phyloP scores from a whole-genome alignment of 1,140 invertebrate species.

The Drosophila tristis region DNA sequence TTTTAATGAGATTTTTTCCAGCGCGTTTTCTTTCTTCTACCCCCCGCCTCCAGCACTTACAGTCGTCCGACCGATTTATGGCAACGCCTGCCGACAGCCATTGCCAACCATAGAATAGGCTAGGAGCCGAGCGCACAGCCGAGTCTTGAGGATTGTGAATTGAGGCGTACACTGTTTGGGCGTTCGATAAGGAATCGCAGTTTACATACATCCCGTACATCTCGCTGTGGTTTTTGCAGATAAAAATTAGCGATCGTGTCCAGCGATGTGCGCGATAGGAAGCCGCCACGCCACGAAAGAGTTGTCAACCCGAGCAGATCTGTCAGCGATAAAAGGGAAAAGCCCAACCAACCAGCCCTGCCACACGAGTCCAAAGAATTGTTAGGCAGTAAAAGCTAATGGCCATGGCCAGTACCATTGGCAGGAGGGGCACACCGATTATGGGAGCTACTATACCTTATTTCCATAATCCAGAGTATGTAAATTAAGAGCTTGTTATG shows the following conservation, averaged over 20 bases:
- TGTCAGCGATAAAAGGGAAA: constrained; percentile 42
- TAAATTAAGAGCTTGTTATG: constrained; percentile 83
- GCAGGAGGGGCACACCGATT: constrained; percentile 13
- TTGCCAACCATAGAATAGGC: constrained; percentile 49
- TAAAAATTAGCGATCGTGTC: constrained; percentile 77
- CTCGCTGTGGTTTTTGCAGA: constrained; percentile 54
- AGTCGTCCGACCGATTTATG: constrained; percentile 26
- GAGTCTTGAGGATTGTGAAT: constrained; percentile 5
- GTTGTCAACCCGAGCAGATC: constrained; percentile 52
- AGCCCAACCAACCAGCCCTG: constrained; percentile 26
- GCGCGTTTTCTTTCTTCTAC: constrained; percentile 33
- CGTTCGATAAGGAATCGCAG: constrained; percentile 57
- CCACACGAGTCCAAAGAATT: constrained; percentile 4
- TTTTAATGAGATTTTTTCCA: constrained; percentile 81
- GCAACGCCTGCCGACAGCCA: constrained; percentile 34
- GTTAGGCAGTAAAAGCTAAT: constrained; percentile 26
- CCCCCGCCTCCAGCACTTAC: constrained; percentile 1
- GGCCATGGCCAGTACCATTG: neutral
- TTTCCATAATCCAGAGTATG: constrained; percentile 84
- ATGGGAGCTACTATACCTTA: constrained; percentile 73
- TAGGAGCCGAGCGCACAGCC: constrained; percentile 3
- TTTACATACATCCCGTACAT: constrained; percentile 49
- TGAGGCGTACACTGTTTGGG: constrained; percentile 73
- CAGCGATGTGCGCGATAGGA: constrained; percentile 54
- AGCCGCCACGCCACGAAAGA: constrained; percentile 29